A percentile compares a stretch with the other conserved stretches of the same genome.
Evolutionary conservation across 2,113 vertebrate species (phyloP).

Genomic region (Spheniscus mendiculus): DNA sequence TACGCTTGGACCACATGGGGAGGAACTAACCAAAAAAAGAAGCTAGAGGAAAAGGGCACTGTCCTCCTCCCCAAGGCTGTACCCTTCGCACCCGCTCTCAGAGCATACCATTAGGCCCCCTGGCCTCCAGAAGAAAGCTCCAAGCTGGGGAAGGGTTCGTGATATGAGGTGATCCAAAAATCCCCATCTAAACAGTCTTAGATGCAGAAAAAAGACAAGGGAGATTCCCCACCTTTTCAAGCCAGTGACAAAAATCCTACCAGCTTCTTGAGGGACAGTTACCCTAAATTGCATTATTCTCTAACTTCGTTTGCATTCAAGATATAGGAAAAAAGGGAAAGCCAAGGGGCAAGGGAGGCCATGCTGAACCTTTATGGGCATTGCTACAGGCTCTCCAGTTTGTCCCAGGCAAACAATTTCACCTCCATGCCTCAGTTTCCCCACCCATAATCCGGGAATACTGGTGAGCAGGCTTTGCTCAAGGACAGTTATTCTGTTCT

Average conservation of each 20-base stretch:
- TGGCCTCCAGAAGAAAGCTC: neutral
- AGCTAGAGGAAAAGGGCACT: neutral
- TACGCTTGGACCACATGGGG: neutral
- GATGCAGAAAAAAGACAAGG: neutral
- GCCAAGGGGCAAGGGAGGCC: neutral
- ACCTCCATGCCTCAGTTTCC: neutral
- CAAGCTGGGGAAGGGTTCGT: neutral
- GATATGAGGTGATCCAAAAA: neutral
- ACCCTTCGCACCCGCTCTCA: rapidly evolving
- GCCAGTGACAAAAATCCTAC: neutral
- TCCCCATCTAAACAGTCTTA: neutral
- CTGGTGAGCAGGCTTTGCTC: neutral
- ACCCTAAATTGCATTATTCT: rapidly evolving
- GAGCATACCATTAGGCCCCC: neutral
- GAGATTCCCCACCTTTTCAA: neutral
- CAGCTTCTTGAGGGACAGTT: neutral
- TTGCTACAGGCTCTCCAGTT: neutral
- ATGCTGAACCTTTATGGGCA: neutral
- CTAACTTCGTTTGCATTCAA: neutral
- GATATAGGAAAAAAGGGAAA: neutral
- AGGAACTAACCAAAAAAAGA: neutral
- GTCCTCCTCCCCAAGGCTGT: neutral
- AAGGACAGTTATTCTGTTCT: neutral
- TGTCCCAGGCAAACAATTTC: neutral
- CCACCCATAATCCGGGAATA: neutral